Base-by-base conservation (phyloP, 2,888 invertebrate genomes). In the Strigamia crassipes region DNA sequence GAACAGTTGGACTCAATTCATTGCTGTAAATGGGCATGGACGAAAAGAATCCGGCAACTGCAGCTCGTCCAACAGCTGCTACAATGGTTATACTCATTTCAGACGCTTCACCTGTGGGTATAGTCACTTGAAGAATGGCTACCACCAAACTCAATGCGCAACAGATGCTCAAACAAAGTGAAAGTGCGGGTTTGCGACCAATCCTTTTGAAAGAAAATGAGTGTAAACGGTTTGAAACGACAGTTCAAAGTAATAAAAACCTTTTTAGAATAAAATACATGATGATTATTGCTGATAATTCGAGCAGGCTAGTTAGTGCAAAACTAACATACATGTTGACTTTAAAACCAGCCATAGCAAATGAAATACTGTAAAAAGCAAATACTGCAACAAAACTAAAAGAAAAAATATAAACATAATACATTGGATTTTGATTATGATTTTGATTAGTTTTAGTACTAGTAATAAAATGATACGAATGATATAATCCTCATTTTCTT, bases 361-460 rank as follows among this genome's bases (percentile, higher is more conserved):
- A 80, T 21, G 80, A 21, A 27, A 80, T 51, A 6, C 23, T 56
- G n/a, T 80, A 80, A 51, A 27, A 80, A 5, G 12, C 12, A 51
- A 80, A 42, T 13, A 80, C 27, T 15, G 80, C 80, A 13, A 27
- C 51, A 80, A 80, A 80, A 80, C 80, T 80, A 42, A 18, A 34
- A 27, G 27, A 18, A 78, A 78, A 78, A 18, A 78, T 23, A 66
- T 66, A 23, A 2, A 1, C 1, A 23, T n/a, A 18, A 34, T 4
- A 77, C 31, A 21, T 9, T n/a, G 18, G 15, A n/a, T n/a, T 31
- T 34, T 1, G 31, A 13, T 78, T 8, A 18, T 78, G 6, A 34
- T 27, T 27, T 6, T 38, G 9, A 41, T 34, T 78, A 78, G 13
- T 34, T 21, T 78, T 78, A 38, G 8, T 38, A 78, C 78, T 41